Evolutionary conservation across 2,113 vertebrate species (phyloP), one percentile per base, ranked within the genome.

Genomic region (Cyphomyrus discorhynchus): DNA sequence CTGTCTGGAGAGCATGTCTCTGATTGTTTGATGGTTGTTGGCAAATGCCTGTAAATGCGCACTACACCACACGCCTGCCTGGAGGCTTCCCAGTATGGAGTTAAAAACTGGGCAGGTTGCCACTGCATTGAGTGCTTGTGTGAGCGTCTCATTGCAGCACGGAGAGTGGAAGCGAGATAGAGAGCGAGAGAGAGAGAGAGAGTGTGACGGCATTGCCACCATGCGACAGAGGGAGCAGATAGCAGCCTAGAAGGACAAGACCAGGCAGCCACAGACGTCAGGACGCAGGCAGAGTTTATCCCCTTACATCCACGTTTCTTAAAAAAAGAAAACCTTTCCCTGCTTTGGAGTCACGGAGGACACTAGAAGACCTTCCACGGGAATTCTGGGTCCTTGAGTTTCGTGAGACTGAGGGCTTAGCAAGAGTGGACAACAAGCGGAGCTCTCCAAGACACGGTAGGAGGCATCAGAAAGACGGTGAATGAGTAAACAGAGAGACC

Each of bases 401-500:
- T 21, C 4, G 5, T 42, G 85, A 35, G 31, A 52, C 49, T 19
- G n/a, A 31, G 70, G 46, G 66, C 46, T 82, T 35, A 88, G 87
- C 56, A 4, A 45, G 35, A 88, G 58, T 47, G 88, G 45, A 24
- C n/a, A 31, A 2, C 5, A 31, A 31, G 24, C 35, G 5, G 70
- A 31, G 49, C 85, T 19, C 13, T 39, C 49, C 50, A 13, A 15
- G 85, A 56, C 74, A 52, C 47, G 9, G 74, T 4, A 21, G 5
- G 46, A 46, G 88, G 49, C 9, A 89, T 53, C 49, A 2, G 49
- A 11, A 31, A 24, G n/a, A 45, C 88, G 46, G 77, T 89, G 80
- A 56, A 89, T 89, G 89, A 89, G 46, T 50, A 84, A 39, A 49
- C 56, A 49, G 19, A 31, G 15, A 94, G 91, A 95, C 91, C 92